Base-by-base conservation (phyloP, 1,140 invertebrate species). In the Ganaspis sp. region DNA sequence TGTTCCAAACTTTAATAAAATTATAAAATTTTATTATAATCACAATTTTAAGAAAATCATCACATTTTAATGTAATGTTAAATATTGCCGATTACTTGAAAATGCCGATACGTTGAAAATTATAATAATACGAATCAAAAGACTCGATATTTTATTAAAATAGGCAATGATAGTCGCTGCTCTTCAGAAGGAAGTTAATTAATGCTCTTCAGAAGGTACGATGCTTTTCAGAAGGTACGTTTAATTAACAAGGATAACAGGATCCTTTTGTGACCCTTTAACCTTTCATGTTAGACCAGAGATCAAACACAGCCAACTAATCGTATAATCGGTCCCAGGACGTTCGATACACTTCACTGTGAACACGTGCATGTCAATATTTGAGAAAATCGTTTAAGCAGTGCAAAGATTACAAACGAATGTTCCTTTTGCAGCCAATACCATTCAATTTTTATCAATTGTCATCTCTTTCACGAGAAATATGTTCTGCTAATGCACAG, bases 241-340 rank as follows among this genome's bases (percentile, higher is more conserved):
- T 64, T 64, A 64, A 64, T 64, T 64, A 64, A 11, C 23, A 64
- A 26, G 23, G 58, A 64, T 64, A 64, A 64, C 58, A 64, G 58
- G 58, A 5, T 29, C 23, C 58, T 64, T 26, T 29, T 9, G 26
- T 64, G 58, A 12, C 23, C 58, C 23, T 64, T n/a, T 12, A 64
- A 4, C 58, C 26, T 34, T 34, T 64, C 58, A 64, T 23, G 58
- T 64, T n/a, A 23, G 21, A 34, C 58, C 58, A 64, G 58, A 64
- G 58, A 64, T 64, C 58, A 64, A 34, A 64, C 58, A 64, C 26
- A 64, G 1, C 12, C 26, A 26, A 26, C 49, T 21, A 21, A 45
- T 40, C 38, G 9, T 45, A 49, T 49, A 49, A 49, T 17, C 45
- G 45, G 45, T 49, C 45, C 45, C 45, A n/a, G 45, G 45, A 49